Evolutionary conservation across 1,140 invertebrate species (phyloP).

Genomic region (Vanessa atalanta): DNA sequence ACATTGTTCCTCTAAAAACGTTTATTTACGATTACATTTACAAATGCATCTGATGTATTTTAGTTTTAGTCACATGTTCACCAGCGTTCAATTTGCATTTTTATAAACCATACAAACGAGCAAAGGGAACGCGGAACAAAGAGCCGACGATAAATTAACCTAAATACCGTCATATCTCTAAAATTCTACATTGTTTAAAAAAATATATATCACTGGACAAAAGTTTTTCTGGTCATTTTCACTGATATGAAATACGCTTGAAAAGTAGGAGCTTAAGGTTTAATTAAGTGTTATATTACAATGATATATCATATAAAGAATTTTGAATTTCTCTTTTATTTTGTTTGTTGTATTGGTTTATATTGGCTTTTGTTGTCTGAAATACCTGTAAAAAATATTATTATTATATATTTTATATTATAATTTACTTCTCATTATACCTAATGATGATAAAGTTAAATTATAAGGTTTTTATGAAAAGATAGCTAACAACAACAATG

Average conservation of each 20-base stretch:
- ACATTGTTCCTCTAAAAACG: no score
- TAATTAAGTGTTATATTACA: neutral
- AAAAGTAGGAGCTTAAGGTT: neutral
- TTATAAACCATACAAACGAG: neutral
- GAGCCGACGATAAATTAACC: slow-evolving; percentile 11
- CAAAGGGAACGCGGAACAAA: slow-evolving; percentile 8
- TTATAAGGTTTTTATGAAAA: no score
- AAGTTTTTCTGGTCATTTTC: slow-evolving; percentile 19
- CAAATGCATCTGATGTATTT: no score
- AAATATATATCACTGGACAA: slow-evolving; percentile 23
- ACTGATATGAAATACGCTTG: slow-evolving; percentile 11
- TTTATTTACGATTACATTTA: no score
- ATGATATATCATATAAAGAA: no score
- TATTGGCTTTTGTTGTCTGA: no score
- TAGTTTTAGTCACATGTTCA: neutral
- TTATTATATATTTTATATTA: no score
- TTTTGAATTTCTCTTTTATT: neutral
- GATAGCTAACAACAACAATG: no score
- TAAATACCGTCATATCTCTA: slow-evolving; percentile 15
- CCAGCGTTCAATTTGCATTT: neutral
- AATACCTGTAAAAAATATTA: no score
- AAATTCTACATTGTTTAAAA: slow-evolving; percentile 16
- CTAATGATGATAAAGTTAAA: no score
- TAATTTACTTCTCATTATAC: no score
- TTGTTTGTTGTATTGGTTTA: no score